Percentiles rank a stretch among this genome's conserved stretches.
Conservation (phyloP, 53 echinoderm and acorn worm genomes). For the Patiria pectinifera region DNA sequence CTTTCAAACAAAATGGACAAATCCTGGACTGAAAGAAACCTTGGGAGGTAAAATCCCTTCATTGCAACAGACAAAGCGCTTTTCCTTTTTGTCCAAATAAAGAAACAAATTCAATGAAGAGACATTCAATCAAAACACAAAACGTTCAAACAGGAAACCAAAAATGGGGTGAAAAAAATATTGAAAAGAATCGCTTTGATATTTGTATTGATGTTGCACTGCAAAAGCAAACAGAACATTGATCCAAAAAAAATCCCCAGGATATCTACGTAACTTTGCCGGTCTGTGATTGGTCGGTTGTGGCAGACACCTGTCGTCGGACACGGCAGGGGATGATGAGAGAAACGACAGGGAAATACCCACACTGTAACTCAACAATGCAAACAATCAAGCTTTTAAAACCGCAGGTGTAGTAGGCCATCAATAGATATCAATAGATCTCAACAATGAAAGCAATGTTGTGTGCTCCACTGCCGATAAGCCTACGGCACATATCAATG, state of each 20-base stretch:
- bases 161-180: not conserved
- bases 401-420: not conserved
- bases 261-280: not conserved
- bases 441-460: too few relatives aligned
- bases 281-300: not conserved
- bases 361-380: not conserved
- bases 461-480: too few relatives aligned
- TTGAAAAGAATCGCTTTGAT: not conserved
- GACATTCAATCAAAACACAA: not conserved
- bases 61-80: not conserved
- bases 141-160: not conserved
- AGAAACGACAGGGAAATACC: not conserved
- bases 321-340: not conserved
- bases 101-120: too few relatives aligned
- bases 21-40: not conserved
- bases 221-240: not conserved
- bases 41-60: not conserved
- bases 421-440: not conserved
- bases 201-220: not conserved
- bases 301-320: not conserved
- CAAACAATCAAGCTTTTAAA: not conserved
- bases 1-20: not conserved
- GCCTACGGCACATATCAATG: too few relatives aligned
- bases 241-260: not conserved
- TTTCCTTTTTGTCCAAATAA: too few relatives aligned